phyloP scores from a whole-genome alignment of 2,797 vertebrate species.

The Phrynocephalus vlangalii region DNA sequence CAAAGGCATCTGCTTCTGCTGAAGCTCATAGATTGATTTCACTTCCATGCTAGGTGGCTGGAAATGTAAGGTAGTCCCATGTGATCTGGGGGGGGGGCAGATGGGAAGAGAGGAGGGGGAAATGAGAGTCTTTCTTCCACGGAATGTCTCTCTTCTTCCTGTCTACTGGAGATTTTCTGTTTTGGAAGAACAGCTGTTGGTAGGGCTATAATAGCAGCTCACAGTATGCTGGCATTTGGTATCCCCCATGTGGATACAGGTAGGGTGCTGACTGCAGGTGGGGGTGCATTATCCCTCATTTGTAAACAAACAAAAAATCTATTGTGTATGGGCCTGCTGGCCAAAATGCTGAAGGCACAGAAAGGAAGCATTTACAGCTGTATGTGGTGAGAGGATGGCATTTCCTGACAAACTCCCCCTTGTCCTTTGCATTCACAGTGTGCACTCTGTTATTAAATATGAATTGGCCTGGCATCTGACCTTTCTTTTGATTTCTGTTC shows the following conservation, averaged over 20 bases:
- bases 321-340: neutral
- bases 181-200: constrained; percentile 23
- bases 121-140: neutral
- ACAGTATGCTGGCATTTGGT: constrained; percentile 6
- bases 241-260: constrained; percentile 7
- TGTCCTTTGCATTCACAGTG: constrained; percentile 12
- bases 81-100: neutral
- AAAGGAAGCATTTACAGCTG: constrained; percentile 6
- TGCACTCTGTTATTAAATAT: constrained; percentile 24
- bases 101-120: too few species aligned
- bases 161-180: neutral
- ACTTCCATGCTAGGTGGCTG: neutral
- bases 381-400: neutral
- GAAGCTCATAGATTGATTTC: neutral
- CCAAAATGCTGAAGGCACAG: neutral
- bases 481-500: constrained; percentile 20
- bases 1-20: neutral
- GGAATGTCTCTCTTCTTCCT: neutral
- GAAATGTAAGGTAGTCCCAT: neutral
- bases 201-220: constrained; percentile 20
- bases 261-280: constrained; percentile 16
- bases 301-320: neutral
- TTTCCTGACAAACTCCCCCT: constrained; percentile 6
- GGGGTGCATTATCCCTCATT: constrained; percentile 25
- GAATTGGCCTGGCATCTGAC: constrained; percentile 25